phyloP scores from a whole-genome alignment of 2,113 vertebrate species.

The Pontoporia blainvillei region DNA sequence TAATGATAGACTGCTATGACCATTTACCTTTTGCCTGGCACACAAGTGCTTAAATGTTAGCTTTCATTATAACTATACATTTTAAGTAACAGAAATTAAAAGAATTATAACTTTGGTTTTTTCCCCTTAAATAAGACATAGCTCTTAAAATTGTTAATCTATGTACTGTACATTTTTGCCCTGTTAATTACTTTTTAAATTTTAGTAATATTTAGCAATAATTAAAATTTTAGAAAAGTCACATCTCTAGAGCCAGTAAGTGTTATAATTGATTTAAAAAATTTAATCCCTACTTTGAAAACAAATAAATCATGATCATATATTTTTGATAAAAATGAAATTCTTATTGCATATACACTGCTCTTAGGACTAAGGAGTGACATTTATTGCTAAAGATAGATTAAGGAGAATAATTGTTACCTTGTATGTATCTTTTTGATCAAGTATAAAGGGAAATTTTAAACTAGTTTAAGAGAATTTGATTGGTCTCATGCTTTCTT shows the following conservation, averaged over 20 bases:
- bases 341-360: not conserved
- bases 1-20: not conserved
- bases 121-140: not conserved
- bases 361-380: not conserved
- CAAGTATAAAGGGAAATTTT: slow-evolving; percentile 59
- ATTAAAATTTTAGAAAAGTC: slow-evolving; percentile 5
- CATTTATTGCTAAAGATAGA: not conserved
- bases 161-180: not conserved
- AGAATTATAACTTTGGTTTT: not conserved
- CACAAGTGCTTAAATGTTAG: not conserved
- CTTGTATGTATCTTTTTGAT: slow-evolving; percentile 57
- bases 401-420: slow-evolving; percentile 39
- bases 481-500: slow-evolving; percentile 73
- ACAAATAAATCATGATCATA: not conserved
- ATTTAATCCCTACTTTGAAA: not conserved
- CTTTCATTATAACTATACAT: not conserved
- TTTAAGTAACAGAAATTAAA: not conserved
- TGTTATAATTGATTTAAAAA: not conserved
- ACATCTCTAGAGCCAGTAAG: not conserved
- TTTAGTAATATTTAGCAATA: not conserved
- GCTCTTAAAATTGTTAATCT: not conserved
- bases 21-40: not conserved
- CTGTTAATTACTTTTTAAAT: not conserved
- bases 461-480: slow-evolving; percentile 75
- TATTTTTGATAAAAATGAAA: not conserved